A percentile compares a stretch with the other conserved stretches of the same genome.
Evolutionary conservation across 2,113 vertebrate genomes (phyloP).

Genomic region (Chaenocephalus aceratus): DNA sequence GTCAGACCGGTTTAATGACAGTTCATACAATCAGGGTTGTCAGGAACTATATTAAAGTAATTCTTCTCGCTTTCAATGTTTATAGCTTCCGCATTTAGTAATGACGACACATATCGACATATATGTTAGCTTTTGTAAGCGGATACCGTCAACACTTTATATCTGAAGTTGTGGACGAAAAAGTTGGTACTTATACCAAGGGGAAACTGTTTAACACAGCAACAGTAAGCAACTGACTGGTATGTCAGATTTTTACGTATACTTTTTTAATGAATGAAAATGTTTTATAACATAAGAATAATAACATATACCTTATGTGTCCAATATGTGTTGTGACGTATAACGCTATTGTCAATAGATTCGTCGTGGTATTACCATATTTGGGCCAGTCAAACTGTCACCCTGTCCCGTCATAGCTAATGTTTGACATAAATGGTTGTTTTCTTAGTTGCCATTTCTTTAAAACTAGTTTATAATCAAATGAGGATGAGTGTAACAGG

Average conservation of each 20-base stretch:
- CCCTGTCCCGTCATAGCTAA: background rate
- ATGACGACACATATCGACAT: constrained; percentile 50
- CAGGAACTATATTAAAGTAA: background rate
- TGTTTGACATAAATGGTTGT: background rate
- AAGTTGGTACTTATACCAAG: background rate
- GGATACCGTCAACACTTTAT: background rate
- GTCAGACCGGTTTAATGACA: background rate
- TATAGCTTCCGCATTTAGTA: constrained; percentile 49
- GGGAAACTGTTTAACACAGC: background rate
- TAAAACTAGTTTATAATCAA: background rate
- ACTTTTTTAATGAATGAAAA: background rate
- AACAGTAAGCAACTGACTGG: background rate
- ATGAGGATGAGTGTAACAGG: background rate
- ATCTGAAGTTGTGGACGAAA: background rate
- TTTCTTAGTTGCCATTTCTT: background rate
- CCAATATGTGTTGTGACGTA: background rate
- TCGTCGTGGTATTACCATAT: background rate
- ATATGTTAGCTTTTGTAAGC: background rate
- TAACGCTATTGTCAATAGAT: background rate
- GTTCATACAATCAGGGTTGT: background rate
- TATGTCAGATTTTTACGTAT: too few relatives aligned
- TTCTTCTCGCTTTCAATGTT: background rate
- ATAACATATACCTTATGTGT: background rate
- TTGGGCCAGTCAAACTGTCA: background rate
- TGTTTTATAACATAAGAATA: background rate